Percentiles rank a stretch among this genome's conserved stretches.
Evolutionary conservation across 1,140 invertebrate genomes (phyloP).

Genomic region (Hyphantria cunea): DNA sequence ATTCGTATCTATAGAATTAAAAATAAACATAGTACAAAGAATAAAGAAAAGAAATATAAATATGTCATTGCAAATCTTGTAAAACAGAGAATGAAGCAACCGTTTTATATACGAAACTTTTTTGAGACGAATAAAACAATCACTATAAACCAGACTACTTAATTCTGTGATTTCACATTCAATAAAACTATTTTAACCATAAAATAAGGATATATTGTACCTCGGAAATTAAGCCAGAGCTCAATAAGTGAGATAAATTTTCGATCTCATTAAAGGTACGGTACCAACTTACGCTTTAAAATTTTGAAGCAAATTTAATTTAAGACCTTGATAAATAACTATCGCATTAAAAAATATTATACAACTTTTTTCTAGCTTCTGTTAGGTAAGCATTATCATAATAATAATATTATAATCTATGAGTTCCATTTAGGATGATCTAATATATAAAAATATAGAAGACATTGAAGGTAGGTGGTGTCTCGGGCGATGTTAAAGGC

Average conservation of each 20-base stretch:
- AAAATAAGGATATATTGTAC: constrained; percentile 24
- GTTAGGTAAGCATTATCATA: constrained; percentile 51
- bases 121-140: background rate
- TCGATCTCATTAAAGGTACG: constrained; percentile 20
- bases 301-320: constrained; percentile 41
- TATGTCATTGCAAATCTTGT: constrained; percentile 19
- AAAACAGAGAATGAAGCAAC: constrained; percentile 18
- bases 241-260: constrained; percentile 13
- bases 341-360: constrained; percentile 64
- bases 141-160: background rate
- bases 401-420: constrained; percentile 46
- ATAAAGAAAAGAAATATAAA: constrained; percentile 15
- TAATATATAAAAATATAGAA: constrained; percentile 70
- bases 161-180: constrained; percentile 13
- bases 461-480: constrained; percentile 38
- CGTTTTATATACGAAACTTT: constrained; percentile 1
- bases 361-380: constrained; percentile 57
- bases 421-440: constrained; percentile 46
- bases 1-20: constrained; percentile 11
- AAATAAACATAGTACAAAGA: constrained; percentile 23
- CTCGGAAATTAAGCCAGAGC: constrained; percentile 4
- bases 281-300: constrained; percentile 31
- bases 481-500: constrained; percentile 13
- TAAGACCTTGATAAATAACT: constrained; percentile 54
- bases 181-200: constrained; percentile 9